Base-by-base conservation (phyloP, 30 jellyfish, hydroid and myxozoan species). In the Aurelia coerulea region DNA sequence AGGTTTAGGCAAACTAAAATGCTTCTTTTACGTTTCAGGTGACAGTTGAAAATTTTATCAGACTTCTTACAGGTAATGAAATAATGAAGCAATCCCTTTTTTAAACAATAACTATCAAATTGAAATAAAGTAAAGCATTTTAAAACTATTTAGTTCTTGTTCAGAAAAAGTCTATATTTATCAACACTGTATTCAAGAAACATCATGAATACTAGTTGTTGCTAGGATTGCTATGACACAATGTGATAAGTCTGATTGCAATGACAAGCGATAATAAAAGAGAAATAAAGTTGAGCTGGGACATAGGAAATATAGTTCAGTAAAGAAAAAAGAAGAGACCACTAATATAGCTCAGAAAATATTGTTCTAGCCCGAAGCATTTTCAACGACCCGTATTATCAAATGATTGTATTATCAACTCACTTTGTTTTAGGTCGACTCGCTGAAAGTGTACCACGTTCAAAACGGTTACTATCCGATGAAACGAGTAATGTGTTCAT, bases 401-500 rank as follows among this genome's bases (percentile, higher is more conserved):
- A 23, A 23, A 23, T 23, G 29, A 23, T 23, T 23, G 29, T n/a
- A n/a, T n/a, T n/a, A n/a, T n/a, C n/a, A 6, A 42, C 10, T 84
- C 53, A 29, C 51, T 65, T 7, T 62, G 49, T 17, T 41, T 2
- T 59, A 89, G 98, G 98, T 11, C 91, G 98, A 31, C 83, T 88
- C 0, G 53, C 78, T 10, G 91, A 78, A 32, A 88, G 79, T 71
- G 97, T 89, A n/a, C 98, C 98, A 6, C 96, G 98, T 11, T 88
- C 97, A 18, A 94, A 94, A 39, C 78, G 91, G 56, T 88, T 94
- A 31, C 69, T 94, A 16, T 73, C 98, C 54, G 98, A 94, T 89
- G 97, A 94, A 73, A 94, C 97, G 29, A 94, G 98, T 76, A 94
- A 94, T 37, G 70, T 94, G 37, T 72, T 94, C 50, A 86, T 94